These are phyloP conservation scores for Romanogobio albipinnatus DNA, from an alignment of 2,113 vertebrate species.

Conservation along the genomic window DNA sequence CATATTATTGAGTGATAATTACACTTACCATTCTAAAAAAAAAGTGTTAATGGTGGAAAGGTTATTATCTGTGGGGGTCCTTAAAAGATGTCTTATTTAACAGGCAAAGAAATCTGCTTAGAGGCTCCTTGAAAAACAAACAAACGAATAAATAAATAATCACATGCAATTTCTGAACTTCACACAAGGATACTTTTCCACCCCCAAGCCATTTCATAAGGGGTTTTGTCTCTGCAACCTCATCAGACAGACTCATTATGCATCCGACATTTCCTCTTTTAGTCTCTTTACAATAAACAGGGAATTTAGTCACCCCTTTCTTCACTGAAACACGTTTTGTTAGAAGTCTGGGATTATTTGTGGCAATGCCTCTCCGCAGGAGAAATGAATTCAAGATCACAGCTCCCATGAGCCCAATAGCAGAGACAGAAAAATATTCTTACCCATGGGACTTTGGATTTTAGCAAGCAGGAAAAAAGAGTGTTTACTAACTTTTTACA, in stretches of 20 bases:
- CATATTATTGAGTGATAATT: constrained; percentile 26
- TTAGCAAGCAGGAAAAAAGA: neutral
- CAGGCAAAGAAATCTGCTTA: constrained; percentile 22
- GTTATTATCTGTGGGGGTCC: constrained; percentile 7
- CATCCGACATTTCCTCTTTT: constrained; percentile 11
- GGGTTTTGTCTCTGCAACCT: constrained; percentile 49
- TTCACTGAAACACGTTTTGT: constrained; percentile 56
- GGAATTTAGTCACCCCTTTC: constrained; percentile 41
- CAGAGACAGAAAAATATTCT: constrained; percentile 22
- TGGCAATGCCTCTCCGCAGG: constrained; percentile 56
- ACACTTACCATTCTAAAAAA: constrained; percentile 18
- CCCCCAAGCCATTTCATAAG: constrained; percentile 43
- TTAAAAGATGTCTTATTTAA: constrained; percentile 32
- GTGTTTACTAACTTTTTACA: constrained; percentile 30
- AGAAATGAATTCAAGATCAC: constrained; percentile 63
- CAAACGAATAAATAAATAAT: constrained; percentile 16
- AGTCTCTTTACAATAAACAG: constrained; percentile 52
- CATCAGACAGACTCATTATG: constrained; percentile 61
- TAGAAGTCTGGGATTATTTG: constrained; percentile 61
- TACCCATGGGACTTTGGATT: constrained; percentile 21
- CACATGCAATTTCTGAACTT: constrained; percentile 19
- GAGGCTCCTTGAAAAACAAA: constrained; percentile 28
- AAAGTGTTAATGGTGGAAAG: constrained; percentile 36
- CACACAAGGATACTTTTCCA: constrained; percentile 26
- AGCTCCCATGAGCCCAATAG: constrained; percentile 44